Conservation (phyloP, 1,140 invertebrate species). For the Nymphalis io region DNA sequence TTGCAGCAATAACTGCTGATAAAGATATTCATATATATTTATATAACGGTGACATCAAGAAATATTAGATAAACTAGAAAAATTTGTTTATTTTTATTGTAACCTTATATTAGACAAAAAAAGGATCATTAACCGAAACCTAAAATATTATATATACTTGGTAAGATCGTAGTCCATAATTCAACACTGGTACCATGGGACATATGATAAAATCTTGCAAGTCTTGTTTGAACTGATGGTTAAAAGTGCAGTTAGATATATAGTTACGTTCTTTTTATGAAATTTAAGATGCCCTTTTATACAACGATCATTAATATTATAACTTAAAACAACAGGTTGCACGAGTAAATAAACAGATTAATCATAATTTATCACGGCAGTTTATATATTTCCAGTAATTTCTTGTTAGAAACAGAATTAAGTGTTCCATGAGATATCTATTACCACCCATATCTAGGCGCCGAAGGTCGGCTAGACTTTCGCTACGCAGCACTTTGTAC, state of each 20-base stretch:
- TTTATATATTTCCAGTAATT: constrained; percentile 12
- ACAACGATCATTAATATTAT: not conserved
- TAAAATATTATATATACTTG: constrained; percentile 27
- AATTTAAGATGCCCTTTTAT: not conserved
- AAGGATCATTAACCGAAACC: constrained; percentile 6
- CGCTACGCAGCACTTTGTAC: constrained; percentile 52
- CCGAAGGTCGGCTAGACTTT: constrained; percentile 77
- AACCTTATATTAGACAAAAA: not conserved
- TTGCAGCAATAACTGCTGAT: not conserved
- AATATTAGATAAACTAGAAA: not conserved
- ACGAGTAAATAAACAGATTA: not conserved
- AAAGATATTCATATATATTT: too few species aligned
- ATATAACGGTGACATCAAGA: too few species aligned
- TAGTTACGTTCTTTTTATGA: not conserved
- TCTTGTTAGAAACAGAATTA: constrained; percentile 43
- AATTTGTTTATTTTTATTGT: not conserved
- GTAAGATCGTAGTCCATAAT: constrained; percentile 23
- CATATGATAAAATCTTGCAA: constrained; percentile 16
- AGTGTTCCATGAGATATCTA: constrained; percentile 58
- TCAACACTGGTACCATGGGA: constrained; percentile 14
- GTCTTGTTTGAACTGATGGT: constrained; percentile 7
- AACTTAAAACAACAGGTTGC: not conserved
- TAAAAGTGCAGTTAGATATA: too few species aligned
- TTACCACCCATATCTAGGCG: constrained; percentile 69
- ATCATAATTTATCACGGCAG: constrained; percentile 13